Conservation (phyloP, 2,888 invertebrate genomes). For the Rhodophaea formosa region DNA sequence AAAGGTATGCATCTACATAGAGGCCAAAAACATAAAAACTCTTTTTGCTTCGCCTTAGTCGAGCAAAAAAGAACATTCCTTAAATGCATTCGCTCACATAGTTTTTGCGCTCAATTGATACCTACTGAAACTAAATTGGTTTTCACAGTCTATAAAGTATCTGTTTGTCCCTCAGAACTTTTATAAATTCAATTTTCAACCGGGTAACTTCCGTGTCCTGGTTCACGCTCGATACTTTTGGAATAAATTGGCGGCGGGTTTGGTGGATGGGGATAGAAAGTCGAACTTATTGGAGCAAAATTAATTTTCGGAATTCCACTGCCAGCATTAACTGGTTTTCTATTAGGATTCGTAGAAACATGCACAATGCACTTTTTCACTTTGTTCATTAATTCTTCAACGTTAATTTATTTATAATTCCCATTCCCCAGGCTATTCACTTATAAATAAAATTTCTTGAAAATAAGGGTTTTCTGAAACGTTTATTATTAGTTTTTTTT, state of each 20-base stretch:
- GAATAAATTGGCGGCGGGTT: constrained; percentile 69
- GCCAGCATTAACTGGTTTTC: too few relatives aligned
- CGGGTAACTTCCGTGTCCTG: constrained; percentile 69
- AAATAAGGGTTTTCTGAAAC: too few relatives aligned
- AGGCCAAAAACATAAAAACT: too few relatives aligned
- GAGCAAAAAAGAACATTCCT: not conserved
- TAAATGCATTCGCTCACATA: constrained; percentile 15
- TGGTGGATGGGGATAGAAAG: constrained; percentile 61
- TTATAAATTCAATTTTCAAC: constrained; percentile 77
- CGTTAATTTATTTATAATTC: too few relatives aligned
- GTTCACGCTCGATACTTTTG: constrained; percentile 73
- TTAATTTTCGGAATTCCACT: constrained; percentile 38
- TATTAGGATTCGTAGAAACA: too few relatives aligned
- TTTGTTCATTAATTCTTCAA: too few relatives aligned
- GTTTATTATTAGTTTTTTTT: too few relatives aligned
- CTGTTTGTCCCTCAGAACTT: constrained; percentile 75
- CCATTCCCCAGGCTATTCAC: too few relatives aligned
- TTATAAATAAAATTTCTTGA: too few relatives aligned
- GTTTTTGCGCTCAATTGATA: constrained; percentile 57
- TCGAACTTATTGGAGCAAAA: constrained; percentile 45
- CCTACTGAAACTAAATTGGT: constrained; percentile 72
- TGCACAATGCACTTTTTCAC: too few relatives aligned
- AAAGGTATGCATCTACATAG: too few relatives aligned
- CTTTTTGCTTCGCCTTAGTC: too few relatives aligned
- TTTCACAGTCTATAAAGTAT: constrained; percentile 76